Evolutionary conservation across 2,888 invertebrate genomes (phyloP).

Genomic region (Ecdyonurus torrentis): DNA sequence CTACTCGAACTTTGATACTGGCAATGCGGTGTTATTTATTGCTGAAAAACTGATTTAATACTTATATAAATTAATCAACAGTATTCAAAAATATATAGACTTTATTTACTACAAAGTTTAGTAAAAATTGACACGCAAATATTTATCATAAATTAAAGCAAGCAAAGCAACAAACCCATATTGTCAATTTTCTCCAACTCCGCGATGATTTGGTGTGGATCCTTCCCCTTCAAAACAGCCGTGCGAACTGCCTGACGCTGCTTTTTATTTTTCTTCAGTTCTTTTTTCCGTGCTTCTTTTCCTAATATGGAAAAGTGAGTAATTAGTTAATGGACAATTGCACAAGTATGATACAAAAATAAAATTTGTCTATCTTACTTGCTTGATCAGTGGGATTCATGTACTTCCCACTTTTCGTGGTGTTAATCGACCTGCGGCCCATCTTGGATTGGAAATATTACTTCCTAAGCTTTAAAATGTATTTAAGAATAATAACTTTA

Average conservation of each 20-base stretch:
- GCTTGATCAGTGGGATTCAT: constrained; percentile 99
- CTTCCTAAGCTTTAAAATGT: neutral
- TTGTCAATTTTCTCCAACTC: constrained; percentile 97
- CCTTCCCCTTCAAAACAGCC: constrained; percentile 94
- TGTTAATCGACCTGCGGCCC: constrained; percentile 93
- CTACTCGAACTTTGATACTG: too few species aligned
- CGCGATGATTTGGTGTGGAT: constrained; percentile 84
- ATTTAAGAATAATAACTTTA: too few species aligned
- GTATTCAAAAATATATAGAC: too few species aligned
- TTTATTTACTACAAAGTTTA: constrained; percentile 9
- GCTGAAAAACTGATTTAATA: too few species aligned
- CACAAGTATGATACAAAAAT: constrained; percentile 6
- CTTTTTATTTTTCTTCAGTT: constrained; percentile 95
- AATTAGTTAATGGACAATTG: constrained; percentile 7
- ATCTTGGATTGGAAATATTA: too few species aligned
- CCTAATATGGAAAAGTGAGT: constrained; percentile 34
- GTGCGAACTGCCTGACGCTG: constrained; percentile 92
- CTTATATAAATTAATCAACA: too few species aligned
- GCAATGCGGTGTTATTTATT: too few species aligned
- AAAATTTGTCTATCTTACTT: constrained; percentile 60
- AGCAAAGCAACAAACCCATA: constrained; percentile 54
- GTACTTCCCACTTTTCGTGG: constrained; percentile 99
- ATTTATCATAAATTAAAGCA: neutral
- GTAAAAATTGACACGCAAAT: constrained; percentile 4
- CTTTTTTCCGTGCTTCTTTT: constrained; percentile 93